Evolutionary conservation across 2,888 invertebrate genomes (phyloP), one percentile per base, ranked within the genome.

Genomic region (Laspeyria flexula): DNA sequence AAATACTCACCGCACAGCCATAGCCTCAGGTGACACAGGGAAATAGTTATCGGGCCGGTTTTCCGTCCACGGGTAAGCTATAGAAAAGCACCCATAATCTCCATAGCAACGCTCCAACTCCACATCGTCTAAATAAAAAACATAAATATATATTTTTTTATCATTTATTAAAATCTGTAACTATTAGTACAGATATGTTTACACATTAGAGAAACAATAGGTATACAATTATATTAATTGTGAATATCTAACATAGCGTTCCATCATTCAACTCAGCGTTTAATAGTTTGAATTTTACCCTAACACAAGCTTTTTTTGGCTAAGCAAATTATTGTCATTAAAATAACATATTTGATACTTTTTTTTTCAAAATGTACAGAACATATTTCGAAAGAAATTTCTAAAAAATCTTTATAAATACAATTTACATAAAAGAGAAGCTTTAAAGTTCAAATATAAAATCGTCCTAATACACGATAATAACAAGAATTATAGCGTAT

Each of bases 11-110:
- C 90, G 86, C 12, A 93, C 93, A 57, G 91, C 92, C 75, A 94
- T 93, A 52, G 88, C 93, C 50, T 95, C 94, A 0, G 97, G 95
- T 33, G 95, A 92, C 58, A 94, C 94, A 0, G 97, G 97, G 80
- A 96, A 96, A 35, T 95, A 93, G 62, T 96, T 96, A 45, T 97
- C 96, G 15, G 97, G 97, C 18, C 97, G 93, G 47, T 95, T 93
- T 61, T 95, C 95, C 0, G 96, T 95, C 97, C 97, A 97, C 0
- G 97, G 97, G 23, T 94, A 93, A 10, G 94, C 94, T 52, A 96
- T 94, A 41, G 96, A 95, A 80, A 96, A 97, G 78, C 97, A 97
- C 2, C 97, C 97, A 67, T 96, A 97, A 0, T 94, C 94, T 0
- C 95, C 95, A 81, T 95, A 97, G 81, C 97, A 97, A 71, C 94